phyloP scores from a whole-genome alignment of 2,888 invertebrate species.

The Lathronympha strigana region DNA sequence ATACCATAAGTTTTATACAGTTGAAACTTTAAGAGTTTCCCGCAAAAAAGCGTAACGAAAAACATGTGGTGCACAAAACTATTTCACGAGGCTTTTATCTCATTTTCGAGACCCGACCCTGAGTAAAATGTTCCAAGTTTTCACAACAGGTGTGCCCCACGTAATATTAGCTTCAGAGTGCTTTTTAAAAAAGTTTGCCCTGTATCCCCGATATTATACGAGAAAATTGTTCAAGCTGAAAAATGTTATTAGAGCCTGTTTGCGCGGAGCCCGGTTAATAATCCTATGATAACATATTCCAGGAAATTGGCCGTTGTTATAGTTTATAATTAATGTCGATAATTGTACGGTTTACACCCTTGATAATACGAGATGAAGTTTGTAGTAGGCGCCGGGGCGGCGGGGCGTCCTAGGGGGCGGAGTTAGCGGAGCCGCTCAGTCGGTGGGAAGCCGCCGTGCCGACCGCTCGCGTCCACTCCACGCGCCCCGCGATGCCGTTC shows the following conservation, averaged over 20 bases:
- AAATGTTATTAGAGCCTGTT: slow-evolving; percentile 8
- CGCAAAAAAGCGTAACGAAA: slow-evolving; percentile 68
- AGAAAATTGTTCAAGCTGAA: slow-evolving; percentile 11
- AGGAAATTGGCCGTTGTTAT: slow-evolving; percentile 38
- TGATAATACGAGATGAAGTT: slow-evolving; percentile 81
- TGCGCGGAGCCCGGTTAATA: neutral
- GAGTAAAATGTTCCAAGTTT: slow-evolving; percentile 80
- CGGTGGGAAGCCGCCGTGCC: slow-evolving; percentile 80
- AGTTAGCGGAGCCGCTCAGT: slow-evolving; percentile 73
- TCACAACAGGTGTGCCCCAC: slow-evolving; percentile 80
- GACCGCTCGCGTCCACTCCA: slow-evolving; percentile 68
- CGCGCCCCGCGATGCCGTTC: slow-evolving; percentile 77
- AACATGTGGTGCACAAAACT: slow-evolving; percentile 81
- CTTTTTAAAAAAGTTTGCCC: slow-evolving; percentile 53
- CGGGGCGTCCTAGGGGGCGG: slow-evolving; percentile 78
- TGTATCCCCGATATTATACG: slow-evolving; percentile 47
- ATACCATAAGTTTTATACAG: too few relatives aligned
- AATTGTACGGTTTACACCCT: slow-evolving; percentile 80
- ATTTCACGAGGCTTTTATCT: slow-evolving; percentile 81
- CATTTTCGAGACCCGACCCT: slow-evolving; percentile 68
- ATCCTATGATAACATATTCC: slow-evolving; percentile 5
- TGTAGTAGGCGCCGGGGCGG: slow-evolving; percentile 72
- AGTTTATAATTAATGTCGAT: slow-evolving; percentile 77
- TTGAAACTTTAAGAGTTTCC: slow-evolving; percentile 59
- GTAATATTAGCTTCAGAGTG: slow-evolving; percentile 63